These are phyloP conservation scores for Nomada fucata DNA, from an alignment of 2,888 invertebrate genomes.

Conservation along the genomic window DNA sequence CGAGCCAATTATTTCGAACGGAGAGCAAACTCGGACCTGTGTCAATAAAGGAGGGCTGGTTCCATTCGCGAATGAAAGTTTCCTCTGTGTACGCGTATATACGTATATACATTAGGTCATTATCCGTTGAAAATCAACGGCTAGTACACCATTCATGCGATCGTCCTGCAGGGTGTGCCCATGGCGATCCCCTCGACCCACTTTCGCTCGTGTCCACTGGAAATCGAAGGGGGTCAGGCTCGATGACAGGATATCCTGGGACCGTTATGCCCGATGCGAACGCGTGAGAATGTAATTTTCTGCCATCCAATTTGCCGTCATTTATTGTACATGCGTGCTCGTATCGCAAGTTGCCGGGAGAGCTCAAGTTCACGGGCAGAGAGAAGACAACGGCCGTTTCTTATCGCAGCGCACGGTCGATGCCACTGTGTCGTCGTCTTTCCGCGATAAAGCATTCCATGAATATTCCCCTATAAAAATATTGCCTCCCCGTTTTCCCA, in stretches of 20 bases:
- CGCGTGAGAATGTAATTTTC: constrained; percentile 47
- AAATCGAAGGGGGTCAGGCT: constrained; percentile 61
- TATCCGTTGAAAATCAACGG: constrained; percentile 29
- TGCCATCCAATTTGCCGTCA: constrained; percentile 31
- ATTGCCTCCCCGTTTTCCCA: background rate
- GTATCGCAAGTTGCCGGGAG: background rate
- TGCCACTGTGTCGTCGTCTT: constrained; percentile 20
- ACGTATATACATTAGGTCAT: background rate
- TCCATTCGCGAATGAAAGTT: constrained; percentile 4
- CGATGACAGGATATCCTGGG: constrained; percentile 61
- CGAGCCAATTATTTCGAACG: background rate
- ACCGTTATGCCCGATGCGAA: constrained; percentile 29
- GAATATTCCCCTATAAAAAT: constrained; percentile 6
- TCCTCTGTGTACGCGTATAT: background rate
- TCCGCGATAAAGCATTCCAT: constrained; percentile 16
- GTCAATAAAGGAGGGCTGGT: background rate
- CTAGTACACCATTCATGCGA: constrained; percentile 12
- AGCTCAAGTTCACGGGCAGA: constrained; percentile 50
- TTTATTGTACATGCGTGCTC: background rate
- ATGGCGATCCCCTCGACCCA: constrained; percentile 57
- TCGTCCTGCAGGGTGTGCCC: constrained; percentile 42
- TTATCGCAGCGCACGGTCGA: constrained; percentile 40
- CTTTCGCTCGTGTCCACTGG: constrained; percentile 45
- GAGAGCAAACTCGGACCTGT: background rate
- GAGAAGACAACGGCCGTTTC: constrained; percentile 36